Conservation (phyloP, 2,113 vertebrate genomes). For the Chionomys nivalis region DNA sequence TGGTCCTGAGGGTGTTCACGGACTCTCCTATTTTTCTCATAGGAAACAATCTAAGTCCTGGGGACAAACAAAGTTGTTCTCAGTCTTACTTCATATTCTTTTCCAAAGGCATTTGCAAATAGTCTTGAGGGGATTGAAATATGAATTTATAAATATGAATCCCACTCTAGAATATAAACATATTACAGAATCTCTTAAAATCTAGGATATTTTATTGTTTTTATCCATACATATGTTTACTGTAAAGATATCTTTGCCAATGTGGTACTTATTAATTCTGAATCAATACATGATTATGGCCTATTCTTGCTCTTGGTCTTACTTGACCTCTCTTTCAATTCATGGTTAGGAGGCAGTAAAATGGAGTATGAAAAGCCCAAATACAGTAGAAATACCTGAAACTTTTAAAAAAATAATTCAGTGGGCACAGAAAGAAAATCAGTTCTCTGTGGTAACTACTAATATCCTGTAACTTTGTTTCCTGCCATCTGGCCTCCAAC, state of each 20-base stretch:
- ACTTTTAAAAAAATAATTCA: conserved; percentile 32
- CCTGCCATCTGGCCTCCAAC: background rate
- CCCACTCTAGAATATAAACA: background rate
- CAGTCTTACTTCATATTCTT: background rate
- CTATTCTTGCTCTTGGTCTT: conserved; percentile 28
- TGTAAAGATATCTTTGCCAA: background rate
- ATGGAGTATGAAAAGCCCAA: background rate
- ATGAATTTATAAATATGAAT: background rate
- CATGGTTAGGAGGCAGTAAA: conserved; percentile 40
- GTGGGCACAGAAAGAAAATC: conserved; percentile 26
- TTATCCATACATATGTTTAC: background rate
- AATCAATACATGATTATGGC: background rate
- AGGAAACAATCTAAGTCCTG: background rate
- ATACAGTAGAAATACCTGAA: conserved; percentile 34
- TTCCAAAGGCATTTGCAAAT: background rate
- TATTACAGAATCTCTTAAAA: background rate
- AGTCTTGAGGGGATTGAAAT: background rate
- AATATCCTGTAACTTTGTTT: conserved; percentile 24
- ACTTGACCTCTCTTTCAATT: conserved; percentile 24
- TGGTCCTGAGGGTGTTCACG: background rate
- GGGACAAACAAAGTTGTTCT: background rate
- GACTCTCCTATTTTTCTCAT: background rate
- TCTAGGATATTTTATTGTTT: background rate
- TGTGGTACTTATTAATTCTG: conserved; percentile 15
- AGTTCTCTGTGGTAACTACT: conserved; percentile 14